Percentiles rank a stretch among this genome's conserved stretches.
Evolutionary conservation across 1,140 invertebrate genomes (phyloP).

Genomic region (Dysdera silvatica): DNA sequence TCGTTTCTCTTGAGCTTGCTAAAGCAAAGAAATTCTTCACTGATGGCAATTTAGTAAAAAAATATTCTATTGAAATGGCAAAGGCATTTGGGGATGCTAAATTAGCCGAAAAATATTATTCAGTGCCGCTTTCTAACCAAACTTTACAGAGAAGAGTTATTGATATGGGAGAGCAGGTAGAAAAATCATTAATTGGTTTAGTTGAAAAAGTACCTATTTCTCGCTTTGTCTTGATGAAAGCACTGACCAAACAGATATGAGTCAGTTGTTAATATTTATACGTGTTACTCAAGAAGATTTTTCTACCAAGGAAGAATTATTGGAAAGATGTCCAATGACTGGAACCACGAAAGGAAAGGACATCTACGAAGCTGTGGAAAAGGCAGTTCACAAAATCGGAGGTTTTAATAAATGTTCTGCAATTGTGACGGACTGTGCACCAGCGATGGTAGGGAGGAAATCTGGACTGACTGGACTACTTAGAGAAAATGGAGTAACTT

Average conservation of each 20-base stretch:
- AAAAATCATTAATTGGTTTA: neutral
- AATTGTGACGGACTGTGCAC: neutral
- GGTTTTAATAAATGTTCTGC: neutral
- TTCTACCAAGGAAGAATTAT: no score
- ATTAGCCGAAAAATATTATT: neutral
- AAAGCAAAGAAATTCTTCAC: neutral
- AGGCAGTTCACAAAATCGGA: neutral
- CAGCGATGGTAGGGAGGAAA: neutral
- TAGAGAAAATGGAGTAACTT: neutral
- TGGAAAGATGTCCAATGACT: neutral
- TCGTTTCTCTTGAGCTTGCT: neutral
- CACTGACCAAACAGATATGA: neutral
- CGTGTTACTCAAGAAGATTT: neutral
- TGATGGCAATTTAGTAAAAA: constrained; percentile 2
- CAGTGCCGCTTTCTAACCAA: neutral
- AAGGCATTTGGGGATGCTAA: neutral
- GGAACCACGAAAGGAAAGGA: neutral
- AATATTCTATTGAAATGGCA: neutral
- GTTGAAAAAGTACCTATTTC: constrained; percentile 2
- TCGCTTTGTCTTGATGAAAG: neutral
- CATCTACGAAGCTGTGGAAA: constrained; percentile 1
- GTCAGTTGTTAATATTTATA: constrained; percentile 5
- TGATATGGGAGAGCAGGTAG: neutral
- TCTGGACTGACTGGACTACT: neutral
- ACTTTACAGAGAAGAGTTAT: neutral